These are phyloP conservation scores for Pseudoatta argentina DNA, from an alignment of 1,140 invertebrate species.

Conservation along the genomic window DNA sequence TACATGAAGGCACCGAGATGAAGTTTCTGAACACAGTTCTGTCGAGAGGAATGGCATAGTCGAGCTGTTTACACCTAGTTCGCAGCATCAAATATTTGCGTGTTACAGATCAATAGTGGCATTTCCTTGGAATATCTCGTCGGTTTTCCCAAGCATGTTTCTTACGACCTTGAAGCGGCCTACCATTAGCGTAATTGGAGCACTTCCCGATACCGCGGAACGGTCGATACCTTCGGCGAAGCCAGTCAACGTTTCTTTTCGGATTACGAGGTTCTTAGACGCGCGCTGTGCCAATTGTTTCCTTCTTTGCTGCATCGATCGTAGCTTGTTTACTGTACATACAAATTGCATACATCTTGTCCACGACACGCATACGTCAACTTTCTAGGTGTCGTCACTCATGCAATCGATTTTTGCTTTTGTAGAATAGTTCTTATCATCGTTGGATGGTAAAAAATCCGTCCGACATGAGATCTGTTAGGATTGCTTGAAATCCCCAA, in stretches of 20 bases:
- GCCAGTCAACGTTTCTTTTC: slow-evolving; percentile 20
- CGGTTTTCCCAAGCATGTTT: not conserved
- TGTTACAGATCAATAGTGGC: not conserved
- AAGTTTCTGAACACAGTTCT: no score
- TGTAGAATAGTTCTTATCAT: not conserved
- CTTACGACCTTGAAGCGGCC: not conserved
- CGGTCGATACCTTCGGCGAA: not conserved
- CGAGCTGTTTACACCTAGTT: not conserved
- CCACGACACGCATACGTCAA: not conserved
- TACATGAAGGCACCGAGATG: no score
- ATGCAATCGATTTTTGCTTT: not conserved
- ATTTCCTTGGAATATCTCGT: not conserved
- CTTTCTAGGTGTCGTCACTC: not conserved
- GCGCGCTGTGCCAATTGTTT: not conserved
- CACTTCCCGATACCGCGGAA: not conserved
- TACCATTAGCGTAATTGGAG: not conserved
- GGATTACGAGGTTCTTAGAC: not conserved
- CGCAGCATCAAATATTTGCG: not conserved
- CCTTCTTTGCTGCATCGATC: not conserved
- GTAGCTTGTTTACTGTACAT: not conserved
- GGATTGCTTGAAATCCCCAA: no score
- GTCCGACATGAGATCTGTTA: not conserved
- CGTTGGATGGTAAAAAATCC: not conserved
- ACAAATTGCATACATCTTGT: not conserved
- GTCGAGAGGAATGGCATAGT: not conserved